Percentiles rank a stretch among this genome's conserved stretches.
phyloP scores from a whole-genome alignment of 1,140 invertebrate genomes.

The Stegodyphus dumicola region DNA sequence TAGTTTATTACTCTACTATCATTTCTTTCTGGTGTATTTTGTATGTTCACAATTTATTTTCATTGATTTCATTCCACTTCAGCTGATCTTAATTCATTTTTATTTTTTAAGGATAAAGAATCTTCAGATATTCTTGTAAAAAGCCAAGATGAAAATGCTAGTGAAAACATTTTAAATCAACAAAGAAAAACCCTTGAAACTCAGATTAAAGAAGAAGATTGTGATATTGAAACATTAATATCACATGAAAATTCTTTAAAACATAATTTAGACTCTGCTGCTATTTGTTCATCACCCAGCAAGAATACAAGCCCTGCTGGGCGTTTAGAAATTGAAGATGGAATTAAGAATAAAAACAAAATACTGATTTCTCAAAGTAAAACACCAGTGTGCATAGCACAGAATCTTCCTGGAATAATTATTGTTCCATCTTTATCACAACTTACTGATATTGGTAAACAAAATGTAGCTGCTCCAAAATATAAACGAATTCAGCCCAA shows the following conservation, averaged over 20 bases:
- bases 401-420: slow-evolving; percentile 51
- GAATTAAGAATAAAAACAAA: slow-evolving; percentile 28
- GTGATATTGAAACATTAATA: neutral
- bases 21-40: too few species aligned
- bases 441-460: slow-evolving; percentile 20
- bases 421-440: slow-evolving; percentile 53
- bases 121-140: neutral
- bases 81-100: neutral
- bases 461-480: slow-evolving; percentile 63
- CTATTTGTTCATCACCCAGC: neutral
- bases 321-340: slow-evolving; percentile 18
- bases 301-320: neutral
- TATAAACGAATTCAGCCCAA: slow-evolving; percentile 72
- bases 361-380: slow-evolving; percentile 20
- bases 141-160: neutral
- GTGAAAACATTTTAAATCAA: slow-evolving; percentile 1
- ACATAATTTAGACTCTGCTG: neutral
- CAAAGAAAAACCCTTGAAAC: neutral
- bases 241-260: neutral
- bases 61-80: too few species aligned
- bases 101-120: slow-evolving; percentile 32
- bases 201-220: slow-evolving; percentile 42
- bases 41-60: too few species aligned
- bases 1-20: too few species aligned
- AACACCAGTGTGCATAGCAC: slow-evolving; percentile 48